A percentile compares a stretch with the other conserved stretches of the same genome.
These are phyloP conservation scores for Struthidea cinerea DNA, from an alignment of 2,113 vertebrate genomes.

Conservation along the genomic window DNA sequence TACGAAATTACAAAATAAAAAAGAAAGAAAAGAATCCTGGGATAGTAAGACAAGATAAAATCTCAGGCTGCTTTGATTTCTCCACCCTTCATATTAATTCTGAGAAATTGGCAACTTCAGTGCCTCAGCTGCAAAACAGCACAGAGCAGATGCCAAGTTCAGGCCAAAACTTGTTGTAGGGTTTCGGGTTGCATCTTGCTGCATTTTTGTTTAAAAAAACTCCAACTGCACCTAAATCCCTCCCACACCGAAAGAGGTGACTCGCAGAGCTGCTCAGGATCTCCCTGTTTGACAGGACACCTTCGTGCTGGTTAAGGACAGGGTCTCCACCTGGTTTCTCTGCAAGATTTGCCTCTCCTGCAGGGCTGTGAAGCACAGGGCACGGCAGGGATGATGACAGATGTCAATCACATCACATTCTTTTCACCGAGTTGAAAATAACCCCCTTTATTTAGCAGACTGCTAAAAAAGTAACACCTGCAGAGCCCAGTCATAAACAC, in stretches of 20 bases:
- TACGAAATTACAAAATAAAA: background rate
- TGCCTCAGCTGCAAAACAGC: background rate
- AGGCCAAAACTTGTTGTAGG: conserved; percentile 51
- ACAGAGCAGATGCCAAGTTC: conserved; percentile 25
- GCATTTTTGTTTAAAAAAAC: background rate
- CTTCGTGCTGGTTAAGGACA: background rate
- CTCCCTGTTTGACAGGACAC: background rate
- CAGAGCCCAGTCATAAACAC: background rate
- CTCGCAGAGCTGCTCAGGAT: background rate
- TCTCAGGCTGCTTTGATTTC: conserved; percentile 30
- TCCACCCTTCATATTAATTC: conserved; percentile 39
- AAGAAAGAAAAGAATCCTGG: background rate
- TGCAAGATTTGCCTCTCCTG: background rate
- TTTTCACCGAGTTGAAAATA: background rate
- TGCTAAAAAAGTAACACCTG: background rate
- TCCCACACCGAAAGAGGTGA: background rate
- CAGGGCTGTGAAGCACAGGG: background rate
- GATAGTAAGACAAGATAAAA: conserved; percentile 27
- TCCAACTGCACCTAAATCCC: background rate
- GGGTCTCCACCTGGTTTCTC: background rate
- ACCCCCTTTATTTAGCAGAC: background rate
- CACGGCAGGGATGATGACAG: background rate
- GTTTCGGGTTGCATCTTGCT: background rate
- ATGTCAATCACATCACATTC: background rate
- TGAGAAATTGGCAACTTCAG: conserved; percentile 56